A percentile compares a stretch with the other conserved stretches of the same genome.
Conservation (phyloP, 2,113 vertebrate species). For the Vidua macroura region DNA sequence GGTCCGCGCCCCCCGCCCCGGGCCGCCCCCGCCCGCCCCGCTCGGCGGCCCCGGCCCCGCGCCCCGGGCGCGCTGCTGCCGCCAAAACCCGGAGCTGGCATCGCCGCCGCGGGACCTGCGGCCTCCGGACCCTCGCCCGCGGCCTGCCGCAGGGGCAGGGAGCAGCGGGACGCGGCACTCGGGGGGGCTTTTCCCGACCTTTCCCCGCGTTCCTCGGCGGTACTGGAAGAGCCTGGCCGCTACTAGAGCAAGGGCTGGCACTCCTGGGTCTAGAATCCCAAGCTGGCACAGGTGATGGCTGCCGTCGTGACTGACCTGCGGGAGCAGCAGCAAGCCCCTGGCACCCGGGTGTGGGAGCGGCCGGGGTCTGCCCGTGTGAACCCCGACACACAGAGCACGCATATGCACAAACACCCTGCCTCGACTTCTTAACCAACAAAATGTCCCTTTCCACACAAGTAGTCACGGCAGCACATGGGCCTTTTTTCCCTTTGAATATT, state of each 20-base stretch:
- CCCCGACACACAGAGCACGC: accelerated
- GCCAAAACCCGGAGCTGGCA: background rate
- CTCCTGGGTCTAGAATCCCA: background rate
- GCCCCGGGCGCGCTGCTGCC: background rate
- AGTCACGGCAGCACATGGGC: background rate
- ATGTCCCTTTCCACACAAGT: background rate
- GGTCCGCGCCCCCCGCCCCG: background rate
- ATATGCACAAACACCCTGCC: accelerated
- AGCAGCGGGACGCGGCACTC: background rate
- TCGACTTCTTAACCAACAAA: background rate
- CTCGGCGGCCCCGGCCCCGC: too few relatives aligned
- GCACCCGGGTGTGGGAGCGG: background rate
- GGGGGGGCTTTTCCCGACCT: background rate
- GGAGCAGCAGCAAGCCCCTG: background rate
- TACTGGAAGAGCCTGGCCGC: background rate
- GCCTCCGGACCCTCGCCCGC: background rate
- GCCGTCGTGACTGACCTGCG: background rate
- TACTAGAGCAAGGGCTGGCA: background rate
- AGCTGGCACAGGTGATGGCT: background rate
- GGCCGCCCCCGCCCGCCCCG: background rate
- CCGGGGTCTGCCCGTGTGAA: background rate
- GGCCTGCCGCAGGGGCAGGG: background rate
- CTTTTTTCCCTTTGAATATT: background rate
- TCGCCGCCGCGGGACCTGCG: background rate
- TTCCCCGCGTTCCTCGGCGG: background rate